phyloP scores from a whole-genome alignment of 2,113 vertebrate genomes.

The Hemiprocne comata region DNA sequence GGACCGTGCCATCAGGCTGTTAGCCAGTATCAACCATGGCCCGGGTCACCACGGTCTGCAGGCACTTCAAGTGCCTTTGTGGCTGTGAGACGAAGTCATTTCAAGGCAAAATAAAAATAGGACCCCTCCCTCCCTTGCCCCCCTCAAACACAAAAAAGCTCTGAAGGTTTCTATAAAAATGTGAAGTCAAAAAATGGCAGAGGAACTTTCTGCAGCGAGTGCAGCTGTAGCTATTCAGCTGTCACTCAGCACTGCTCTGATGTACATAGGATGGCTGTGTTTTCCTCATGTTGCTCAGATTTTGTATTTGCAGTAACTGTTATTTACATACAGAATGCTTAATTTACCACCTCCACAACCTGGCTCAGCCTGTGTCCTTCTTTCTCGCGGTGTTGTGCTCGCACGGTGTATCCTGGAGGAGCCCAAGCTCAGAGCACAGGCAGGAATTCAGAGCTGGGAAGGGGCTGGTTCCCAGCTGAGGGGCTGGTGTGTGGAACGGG shows the following conservation, averaged over 20 bases:
- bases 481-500: background rate
- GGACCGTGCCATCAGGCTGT: background rate
- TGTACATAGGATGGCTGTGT: background rate
- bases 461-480: background rate
- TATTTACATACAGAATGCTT: slow-evolving; percentile 12
- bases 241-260: background rate
- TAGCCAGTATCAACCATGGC: background rate
- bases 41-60: background rate
- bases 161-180: slow-evolving; percentile 26
- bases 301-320: slow-evolving; percentile 20
- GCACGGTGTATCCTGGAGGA: rapidly evolving
- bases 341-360: background rate
- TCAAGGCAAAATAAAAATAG: slow-evolving; percentile 11
- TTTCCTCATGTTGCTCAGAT: background rate
- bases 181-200: slow-evolving; percentile 9
- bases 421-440: rapidly evolving
- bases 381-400: background rate
- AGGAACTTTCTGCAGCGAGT: background rate
- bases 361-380: background rate
- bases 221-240: background rate
- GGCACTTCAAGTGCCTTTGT: background rate
- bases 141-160: background rate
- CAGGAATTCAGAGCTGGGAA: background rate
- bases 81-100: slow-evolving; percentile 28
- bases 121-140: background rate